Base-by-base conservation (phyloP, 2,888 invertebrate species). In the Bellardia bayeri region DNA sequence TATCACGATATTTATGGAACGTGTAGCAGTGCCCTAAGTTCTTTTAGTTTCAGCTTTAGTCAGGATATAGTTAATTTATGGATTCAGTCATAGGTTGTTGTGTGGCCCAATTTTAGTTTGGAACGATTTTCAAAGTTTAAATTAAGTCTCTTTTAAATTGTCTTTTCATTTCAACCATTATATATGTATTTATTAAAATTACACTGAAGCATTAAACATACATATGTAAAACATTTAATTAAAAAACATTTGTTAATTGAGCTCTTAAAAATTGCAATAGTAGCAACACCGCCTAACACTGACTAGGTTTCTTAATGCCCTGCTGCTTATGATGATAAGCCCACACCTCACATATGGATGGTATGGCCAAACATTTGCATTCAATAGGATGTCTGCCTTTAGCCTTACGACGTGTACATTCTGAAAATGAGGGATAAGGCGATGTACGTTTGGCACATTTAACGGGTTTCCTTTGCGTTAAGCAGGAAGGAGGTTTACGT, bases 391-490 rank as follows among this genome's bases (percentile, higher is more conserved):
- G 87, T 3, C 78, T 82, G 5, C 79, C 85, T 8, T 45, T 83
- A 0, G 49, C 7, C 6, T 64, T 76, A 3, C 66, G 69, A 13
- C 72, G 86, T 0, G 6, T 84, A 64, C 91, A 91, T 51, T 91
- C 91, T 0, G 90, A 90, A 81, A 88, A 91, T 14, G 89, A 49
- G 0, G 91, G 91, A 82, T 89, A 89, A 0, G 91, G 91, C 3
- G 87, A 51, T 14, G 80, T 85, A 0, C 87, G 76, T 69, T 90
- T 90, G 0, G 33, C 64, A 66, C 90, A 90, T 5, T 81, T 81
- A 0, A 79, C 54, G 8, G 89, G 79, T 11, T 37, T n/a, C 9
- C 63, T 63, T 64, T 69, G 54, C 3, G 63, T 75, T 3, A 87
- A 86, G 72, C 91, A 90, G 2, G 45, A 85, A 0, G 90, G 89